Evolutionary conservation across 2,888 invertebrate species (phyloP).

Genomic region (Drosophila histrio): DNA sequence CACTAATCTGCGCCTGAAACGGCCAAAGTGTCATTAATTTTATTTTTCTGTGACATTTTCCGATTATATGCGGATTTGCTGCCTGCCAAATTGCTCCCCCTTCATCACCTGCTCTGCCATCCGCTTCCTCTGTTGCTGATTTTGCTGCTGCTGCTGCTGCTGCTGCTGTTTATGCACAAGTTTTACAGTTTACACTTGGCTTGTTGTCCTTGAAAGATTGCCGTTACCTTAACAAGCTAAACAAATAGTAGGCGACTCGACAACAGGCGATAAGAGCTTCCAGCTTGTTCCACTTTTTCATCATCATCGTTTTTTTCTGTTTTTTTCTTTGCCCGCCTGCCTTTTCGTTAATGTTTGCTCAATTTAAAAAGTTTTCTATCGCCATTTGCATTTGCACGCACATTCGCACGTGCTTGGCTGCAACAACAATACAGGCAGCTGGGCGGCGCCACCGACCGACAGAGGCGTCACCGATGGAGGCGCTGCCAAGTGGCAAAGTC

Average conservation of each 20-base stretch:
- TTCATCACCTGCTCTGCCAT: neutral
- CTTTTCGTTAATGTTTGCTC: constrained; percentile 76
- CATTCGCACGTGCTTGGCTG: constrained; percentile 70
- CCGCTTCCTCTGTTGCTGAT: neutral
- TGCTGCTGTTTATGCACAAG: constrained; percentile 29
- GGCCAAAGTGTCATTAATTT: constrained; percentile 73
- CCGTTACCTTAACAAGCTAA: constrained; percentile 54
- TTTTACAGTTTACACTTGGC: constrained; percentile 70
- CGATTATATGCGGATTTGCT: constrained; percentile 73
- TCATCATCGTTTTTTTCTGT: constrained; percentile 16
- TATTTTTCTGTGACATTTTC: constrained; percentile 73
- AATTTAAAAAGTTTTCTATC: constrained; percentile 78
- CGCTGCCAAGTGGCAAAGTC: constrained; percentile 58
- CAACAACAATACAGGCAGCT: constrained; percentile 20
- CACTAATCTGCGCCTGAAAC: constrained; percentile 71
- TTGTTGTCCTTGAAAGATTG: constrained; percentile 73
- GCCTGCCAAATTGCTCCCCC: constrained; percentile 36
- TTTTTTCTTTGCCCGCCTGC: constrained; percentile 7
- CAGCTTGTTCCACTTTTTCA: constrained; percentile 47
- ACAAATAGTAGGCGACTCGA: constrained; percentile 68
- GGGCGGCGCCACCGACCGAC: constrained; percentile 20
- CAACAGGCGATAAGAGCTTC: constrained; percentile 63
- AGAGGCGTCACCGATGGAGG: constrained; percentile 15
- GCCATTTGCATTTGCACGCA: constrained; percentile 77
- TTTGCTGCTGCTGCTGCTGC: neutral